These are phyloP conservation scores for Aphelocoma coerulescens DNA, from an alignment of 2,113 vertebrate species.

Conservation along the genomic window DNA sequence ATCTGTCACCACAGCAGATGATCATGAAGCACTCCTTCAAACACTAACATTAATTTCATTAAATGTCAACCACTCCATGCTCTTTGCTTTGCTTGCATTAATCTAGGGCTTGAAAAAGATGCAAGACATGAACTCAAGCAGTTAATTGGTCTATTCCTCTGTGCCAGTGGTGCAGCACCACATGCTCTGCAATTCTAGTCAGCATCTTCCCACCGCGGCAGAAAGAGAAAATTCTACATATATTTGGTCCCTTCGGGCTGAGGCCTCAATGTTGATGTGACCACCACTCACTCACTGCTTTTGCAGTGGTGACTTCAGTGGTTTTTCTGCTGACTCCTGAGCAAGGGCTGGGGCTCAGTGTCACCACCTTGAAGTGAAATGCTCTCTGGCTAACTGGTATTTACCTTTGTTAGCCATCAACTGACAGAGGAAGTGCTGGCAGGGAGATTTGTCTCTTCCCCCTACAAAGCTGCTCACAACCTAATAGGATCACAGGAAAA, in stretches of 20 bases:
- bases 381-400: neutral
- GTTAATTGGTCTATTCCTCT: neutral
- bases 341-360: neutral
- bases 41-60: neutral
- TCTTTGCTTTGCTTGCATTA: slow-evolving; percentile 9
- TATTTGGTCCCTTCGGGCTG: neutral
- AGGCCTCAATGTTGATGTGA: neutral
- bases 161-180: neutral
- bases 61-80: neutral
- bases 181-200: neutral
- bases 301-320: neutral
- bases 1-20: neutral
- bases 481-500: slow-evolving; percentile 22
- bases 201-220: neutral
- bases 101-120: slow-evolving; percentile 11
- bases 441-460: neutral
- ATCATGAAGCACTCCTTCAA: slow-evolving; percentile 4
- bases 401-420: neutral
- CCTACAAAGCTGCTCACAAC: neutral
- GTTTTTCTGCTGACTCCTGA: neutral
- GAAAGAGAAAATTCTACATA: neutral
- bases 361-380: neutral
- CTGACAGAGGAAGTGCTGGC: neutral
- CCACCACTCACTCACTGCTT: neutral
- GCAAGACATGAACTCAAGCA: neutral